Conservation (phyloP, 92 coral and sea anemone genomes). For the Porites cylindrica region DNA sequence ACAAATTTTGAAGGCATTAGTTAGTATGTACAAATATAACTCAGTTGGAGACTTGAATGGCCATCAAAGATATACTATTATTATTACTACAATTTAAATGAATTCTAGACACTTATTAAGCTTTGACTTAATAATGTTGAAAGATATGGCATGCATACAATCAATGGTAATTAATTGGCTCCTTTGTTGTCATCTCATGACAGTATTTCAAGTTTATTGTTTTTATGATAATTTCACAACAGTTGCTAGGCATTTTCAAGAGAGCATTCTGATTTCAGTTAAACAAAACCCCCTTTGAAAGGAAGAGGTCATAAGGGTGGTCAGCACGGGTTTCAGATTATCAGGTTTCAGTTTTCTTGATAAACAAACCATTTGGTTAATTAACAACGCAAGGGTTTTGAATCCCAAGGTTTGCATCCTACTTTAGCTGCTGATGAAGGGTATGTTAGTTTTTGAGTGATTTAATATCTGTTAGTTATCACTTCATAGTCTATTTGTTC, state of each 20-base stretch:
- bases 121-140: neutral
- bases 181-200: slow-evolving; percentile 13
- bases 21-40: neutral
- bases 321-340: slow-evolving; percentile 7
- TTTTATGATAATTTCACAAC: slow-evolving; percentile 24
- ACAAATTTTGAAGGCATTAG: neutral
- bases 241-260: slow-evolving; percentile 58
- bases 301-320: slow-evolving; percentile 32
- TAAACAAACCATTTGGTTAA: slow-evolving; percentile 8
- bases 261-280: slow-evolving; percentile 30
- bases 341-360: slow-evolving; percentile 22
- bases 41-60: neutral
- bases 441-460: neutral
- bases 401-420: neutral
- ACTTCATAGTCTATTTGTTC: slow-evolving; percentile 15
- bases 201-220: slow-evolving; percentile 7
- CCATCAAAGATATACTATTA: neutral
- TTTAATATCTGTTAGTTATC: slow-evolving; percentile 2
- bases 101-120: slow-evolving; percentile 9
- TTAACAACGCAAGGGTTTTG: neutral
- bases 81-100: slow-evolving; percentile 14
- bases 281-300: slow-evolving; percentile 44
- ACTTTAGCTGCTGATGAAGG: neutral
- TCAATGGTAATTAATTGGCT: slow-evolving; percentile 25
- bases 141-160: slow-evolving; percentile 6